Conservation (phyloP, 2,888 invertebrate genomes). For the Pristionchus mayeri region DNA sequence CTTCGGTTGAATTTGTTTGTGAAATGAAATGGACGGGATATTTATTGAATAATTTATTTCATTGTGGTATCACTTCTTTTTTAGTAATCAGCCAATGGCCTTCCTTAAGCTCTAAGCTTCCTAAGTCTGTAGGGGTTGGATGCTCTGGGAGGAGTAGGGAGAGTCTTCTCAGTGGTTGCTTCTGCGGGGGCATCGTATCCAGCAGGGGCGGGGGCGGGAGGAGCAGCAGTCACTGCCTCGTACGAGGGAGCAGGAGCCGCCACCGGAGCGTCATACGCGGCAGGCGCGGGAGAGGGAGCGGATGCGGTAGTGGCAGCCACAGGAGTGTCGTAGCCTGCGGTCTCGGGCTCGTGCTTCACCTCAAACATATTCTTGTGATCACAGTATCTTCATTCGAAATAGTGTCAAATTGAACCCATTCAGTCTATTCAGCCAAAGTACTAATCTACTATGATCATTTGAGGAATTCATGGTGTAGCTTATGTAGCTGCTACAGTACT, state of each 20-base stretch:
- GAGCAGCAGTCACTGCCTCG: not conserved
- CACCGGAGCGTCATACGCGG: not conserved
- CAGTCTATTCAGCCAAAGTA: too few species aligned
- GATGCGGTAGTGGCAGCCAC: not conserved
- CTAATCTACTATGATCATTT: not conserved
- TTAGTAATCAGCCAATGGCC: too few species aligned
- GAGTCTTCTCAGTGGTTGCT: not conserved
- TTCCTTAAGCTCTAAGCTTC: conserved; percentile 21
- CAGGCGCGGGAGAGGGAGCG: not conserved
- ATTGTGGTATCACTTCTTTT: too few species aligned
- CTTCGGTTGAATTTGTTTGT: too few species aligned
- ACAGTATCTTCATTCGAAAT: too few species aligned
- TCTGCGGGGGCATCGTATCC: conserved; percentile 23
- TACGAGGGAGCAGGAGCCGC: not conserved
- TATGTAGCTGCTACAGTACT: not conserved
- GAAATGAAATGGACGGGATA: too few species aligned
- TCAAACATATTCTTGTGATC: not conserved
- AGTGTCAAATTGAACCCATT: too few species aligned
- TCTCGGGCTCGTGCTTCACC: conserved; percentile 28
- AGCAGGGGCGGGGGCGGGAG: conserved; percentile 4
- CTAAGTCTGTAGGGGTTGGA: conserved; percentile 27
- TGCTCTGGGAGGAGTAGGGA: conserved; percentile 9
- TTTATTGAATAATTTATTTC: too few species aligned
- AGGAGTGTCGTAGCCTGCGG: conserved; percentile 15
- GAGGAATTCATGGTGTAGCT: not conserved